Evolutionary conservation across 2,113 vertebrate genomes (phyloP), one percentile per base, ranked within the genome.

Genomic region (Eira barbara): DNA sequence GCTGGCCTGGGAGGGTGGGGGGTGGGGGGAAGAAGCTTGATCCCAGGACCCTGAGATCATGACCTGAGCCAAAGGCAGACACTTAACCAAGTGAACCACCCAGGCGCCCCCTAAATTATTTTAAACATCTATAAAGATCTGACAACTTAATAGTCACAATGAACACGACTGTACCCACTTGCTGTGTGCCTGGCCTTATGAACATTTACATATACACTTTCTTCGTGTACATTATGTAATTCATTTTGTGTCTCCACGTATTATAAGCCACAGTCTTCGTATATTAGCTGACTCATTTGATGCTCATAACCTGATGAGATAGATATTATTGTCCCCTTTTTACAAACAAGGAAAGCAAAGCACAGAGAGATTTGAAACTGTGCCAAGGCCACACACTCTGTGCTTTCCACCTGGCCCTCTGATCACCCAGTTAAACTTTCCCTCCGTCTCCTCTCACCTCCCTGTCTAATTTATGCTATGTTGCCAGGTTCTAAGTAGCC

Each of bases 401-500:
- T 1, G 36, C 94, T 96, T 47, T 76, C 88, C 45, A 42, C 6
- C 29, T 20, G 45, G 57, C 42, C 12, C 4, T 67, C 80, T n/a
- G 59, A 73, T 52, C 71, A 73, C 47, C 31, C 76, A 76, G 73
- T 59, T 87, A 74, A 95, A 79, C 65, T 65, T 90, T 78, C 67
- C 27, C 1, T 95, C 78, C 71, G 39, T 85, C 85, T 73, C 82
- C 91, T 88, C 47, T 63, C 61, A 89, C 67, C 61, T 92, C 55
- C 34, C 69, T 91, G 94, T 89, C 73, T 79, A 92, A 96, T 95
- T 96, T 92, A 95, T 81, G 78, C 73, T 81, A 87, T 80, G 90
- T 96, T 91, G 94, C 52, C 87, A 57, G 84, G 83, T 88, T 94
- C 92, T 96, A 95, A 95, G 96, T 73, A 85, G 39, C 17, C 86